A percentile compares a stretch with the other conserved stretches of the same genome.
Conservation (phyloP, 2,797 vertebrate species). For the Malacoraja senta region DNA sequence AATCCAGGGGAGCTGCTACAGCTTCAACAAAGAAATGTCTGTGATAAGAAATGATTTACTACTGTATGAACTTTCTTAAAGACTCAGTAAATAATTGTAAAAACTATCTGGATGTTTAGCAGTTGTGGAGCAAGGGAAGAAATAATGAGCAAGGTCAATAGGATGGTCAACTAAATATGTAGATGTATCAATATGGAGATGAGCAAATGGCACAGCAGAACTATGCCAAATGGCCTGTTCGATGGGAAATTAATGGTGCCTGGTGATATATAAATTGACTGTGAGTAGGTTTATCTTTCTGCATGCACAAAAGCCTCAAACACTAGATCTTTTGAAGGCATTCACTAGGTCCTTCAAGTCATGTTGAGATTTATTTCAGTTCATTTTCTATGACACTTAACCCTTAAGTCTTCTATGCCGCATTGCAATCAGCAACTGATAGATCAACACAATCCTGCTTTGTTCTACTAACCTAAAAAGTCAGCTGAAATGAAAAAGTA, state of each 20-base stretch:
- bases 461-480: background rate
- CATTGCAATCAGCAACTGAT: background rate
- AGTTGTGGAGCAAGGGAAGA: background rate
- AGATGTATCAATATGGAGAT: background rate
- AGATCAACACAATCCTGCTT: background rate
- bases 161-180: background rate
- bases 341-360: background rate
- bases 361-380: background rate
- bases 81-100: background rate
- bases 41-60: background rate
- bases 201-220: background rate
- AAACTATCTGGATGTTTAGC: background rate
- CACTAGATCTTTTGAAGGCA: background rate
- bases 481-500: background rate
- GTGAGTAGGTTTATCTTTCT: background rate
- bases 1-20: background rate
- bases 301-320: background rate
- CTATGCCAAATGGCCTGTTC: background rate
- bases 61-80: background rate
- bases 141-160: background rate
- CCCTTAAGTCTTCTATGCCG: background rate
- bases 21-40: background rate
- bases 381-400: constrained; percentile 14
- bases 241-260: background rate
- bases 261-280: background rate